Base-by-base conservation (phyloP, 2,888 invertebrate genomes). In the Oscheius sp. region DNA sequence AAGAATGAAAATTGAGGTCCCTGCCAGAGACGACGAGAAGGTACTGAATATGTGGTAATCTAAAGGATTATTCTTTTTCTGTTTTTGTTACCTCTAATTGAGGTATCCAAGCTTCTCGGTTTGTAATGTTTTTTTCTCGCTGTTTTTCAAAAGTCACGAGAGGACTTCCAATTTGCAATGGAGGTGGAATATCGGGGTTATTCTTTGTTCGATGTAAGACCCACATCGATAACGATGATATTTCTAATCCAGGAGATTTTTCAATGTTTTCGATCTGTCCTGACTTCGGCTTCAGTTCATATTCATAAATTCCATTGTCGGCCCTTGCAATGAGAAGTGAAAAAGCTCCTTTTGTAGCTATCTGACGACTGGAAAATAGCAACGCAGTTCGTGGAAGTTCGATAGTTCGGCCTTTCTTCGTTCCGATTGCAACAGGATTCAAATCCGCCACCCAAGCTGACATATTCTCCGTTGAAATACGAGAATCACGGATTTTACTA, bases 1-100 rank as follows among this genome's bases (percentile, higher is more conserved):
- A 65, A 95, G 88, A 98, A 97, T 30, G 93, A 92, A 87, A 97
- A 97, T 89, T 98, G 97, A n/a, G 98, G 98, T 9, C 97, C 97
- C 95, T 97, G 96, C 97, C 98, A 98, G 26, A 98, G 90, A 24
- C 89, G 78, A 22, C 90, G 91, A 87, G 95, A 95, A 8, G 97
- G 97, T 20, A 95, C 96, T 3, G 93, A 93, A 88, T 97, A 96
- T 3, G 96, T 74, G 0, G 56, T 28, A 6, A 67, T 59, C 61
- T 70, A 17, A 41, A 59, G 6, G 17, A 12, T 28, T 22, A 38
- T 5, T 38, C 24, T 3, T 59, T n/a, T 41, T 26, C n/a, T n/a
- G 9, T 20, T 51, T n/a, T n/a, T 56, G 5, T 0, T 4, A 66
- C 67, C 64, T 75, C 75, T 47, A 75, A 70, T 28, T 73, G 69